Conservation (phyloP, 2,888 invertebrate genomes). For the Tryphoninae sp. region DNA sequence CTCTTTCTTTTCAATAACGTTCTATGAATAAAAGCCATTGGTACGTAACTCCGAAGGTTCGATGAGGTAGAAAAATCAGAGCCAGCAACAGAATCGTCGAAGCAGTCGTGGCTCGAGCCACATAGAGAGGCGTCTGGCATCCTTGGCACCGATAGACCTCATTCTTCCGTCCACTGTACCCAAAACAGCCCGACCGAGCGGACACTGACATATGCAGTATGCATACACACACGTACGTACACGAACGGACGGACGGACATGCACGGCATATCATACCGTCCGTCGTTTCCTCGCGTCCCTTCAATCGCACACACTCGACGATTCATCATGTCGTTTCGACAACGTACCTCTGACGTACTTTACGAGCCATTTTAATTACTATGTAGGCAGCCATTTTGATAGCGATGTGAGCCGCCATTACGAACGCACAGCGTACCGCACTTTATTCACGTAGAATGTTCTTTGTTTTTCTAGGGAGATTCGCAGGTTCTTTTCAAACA, state of each 20-base stretch:
- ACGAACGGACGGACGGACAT: no score
- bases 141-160: slow-evolving; percentile 57
- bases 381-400: slow-evolving; percentile 8
- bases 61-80: slow-evolving; percentile 15
- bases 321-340: slow-evolving; percentile 28
- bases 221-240: background rate
- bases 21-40: background rate
- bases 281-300: slow-evolving; percentile 1
- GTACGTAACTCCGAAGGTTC: slow-evolving; percentile 1
- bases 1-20: background rate
- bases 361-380: background rate
- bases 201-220: background rate
- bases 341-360: slow-evolving; percentile 19
- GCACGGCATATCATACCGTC: slow-evolving; percentile 6
- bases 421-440: background rate
- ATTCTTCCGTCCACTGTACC: slow-evolving; percentile 46
- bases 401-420: background rate
- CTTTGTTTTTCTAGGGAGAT: no score
- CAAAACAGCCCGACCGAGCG: slow-evolving; percentile 32
- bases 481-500: no score
- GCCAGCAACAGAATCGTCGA: slow-evolving; percentile 45
- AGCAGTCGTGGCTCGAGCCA: slow-evolving; percentile 13
- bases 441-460: background rate
- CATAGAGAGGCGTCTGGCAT: slow-evolving; percentile 38
- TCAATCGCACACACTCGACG: slow-evolving; percentile 17